Evolutionary conservation across 2,113 vertebrate genomes (phyloP).

Genomic region (Diadophis punctatus): DNA sequence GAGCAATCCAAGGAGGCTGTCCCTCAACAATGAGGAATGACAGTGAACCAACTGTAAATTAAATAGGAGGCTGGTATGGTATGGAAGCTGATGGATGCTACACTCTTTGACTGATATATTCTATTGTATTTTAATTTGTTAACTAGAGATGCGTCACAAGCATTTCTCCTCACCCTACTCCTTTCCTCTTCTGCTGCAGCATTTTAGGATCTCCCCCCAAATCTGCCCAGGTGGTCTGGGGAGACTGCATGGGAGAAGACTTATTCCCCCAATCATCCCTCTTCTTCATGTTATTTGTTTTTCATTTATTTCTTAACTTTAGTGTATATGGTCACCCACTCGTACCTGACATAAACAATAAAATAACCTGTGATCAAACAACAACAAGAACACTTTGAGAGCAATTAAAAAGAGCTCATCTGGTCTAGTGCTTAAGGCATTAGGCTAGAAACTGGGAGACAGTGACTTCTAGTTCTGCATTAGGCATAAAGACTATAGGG

Average conservation of each 20-base stretch:
- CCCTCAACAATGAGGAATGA: neutral
- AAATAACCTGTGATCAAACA: neutral
- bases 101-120: neutral
- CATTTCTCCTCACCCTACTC: neutral
- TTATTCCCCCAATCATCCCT: neutral
- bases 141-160: neutral
- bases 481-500: neutral
- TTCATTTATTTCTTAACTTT: neutral
- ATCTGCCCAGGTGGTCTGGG: neutral
- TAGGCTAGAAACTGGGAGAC: neutral
- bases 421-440: neutral
- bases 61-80: neutral
- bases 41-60: neutral
- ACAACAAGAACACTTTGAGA: neutral
- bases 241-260: neutral
- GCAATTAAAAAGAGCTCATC: neutral
- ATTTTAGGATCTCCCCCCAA: neutral
- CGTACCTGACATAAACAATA: neutral
- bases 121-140: neutral
- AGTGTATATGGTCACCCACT: neutral
- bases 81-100: neutral
- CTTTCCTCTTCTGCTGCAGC: neutral
- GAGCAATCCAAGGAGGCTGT: neutral
- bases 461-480: neutral
- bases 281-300: neutral